These are phyloP conservation scores for Chionis minor DNA, from an alignment of 2,113 vertebrate genomes.

Conservation along the genomic window DNA sequence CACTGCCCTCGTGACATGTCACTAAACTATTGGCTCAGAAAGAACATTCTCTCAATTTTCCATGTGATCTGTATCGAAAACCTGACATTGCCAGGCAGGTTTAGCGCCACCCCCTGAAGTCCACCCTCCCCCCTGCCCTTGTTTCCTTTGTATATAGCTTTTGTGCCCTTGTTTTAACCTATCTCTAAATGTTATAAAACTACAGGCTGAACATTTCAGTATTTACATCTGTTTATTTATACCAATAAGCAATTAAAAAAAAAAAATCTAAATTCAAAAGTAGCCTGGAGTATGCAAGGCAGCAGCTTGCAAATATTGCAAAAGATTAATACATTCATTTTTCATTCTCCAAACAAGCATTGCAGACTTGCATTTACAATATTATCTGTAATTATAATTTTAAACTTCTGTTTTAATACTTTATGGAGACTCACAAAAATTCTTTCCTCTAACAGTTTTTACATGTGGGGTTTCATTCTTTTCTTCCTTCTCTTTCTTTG, in stretches of 20 bases:
- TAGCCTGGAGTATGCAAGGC: background rate
- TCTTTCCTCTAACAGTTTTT: background rate
- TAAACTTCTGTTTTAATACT: background rate
- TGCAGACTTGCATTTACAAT: background rate
- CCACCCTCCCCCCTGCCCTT: accelerated
- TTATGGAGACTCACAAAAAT: background rate
- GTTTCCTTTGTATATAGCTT: background rate
- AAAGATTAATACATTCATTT: background rate
- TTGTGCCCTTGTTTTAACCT: background rate
- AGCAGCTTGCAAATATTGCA: background rate
- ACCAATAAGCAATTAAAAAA: background rate
- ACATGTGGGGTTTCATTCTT: background rate
- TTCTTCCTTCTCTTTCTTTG: background rate
- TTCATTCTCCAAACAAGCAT: background rate
- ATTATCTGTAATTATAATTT: background rate
- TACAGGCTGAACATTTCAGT: background rate
- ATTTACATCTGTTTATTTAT: background rate
- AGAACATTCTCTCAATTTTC: background rate
- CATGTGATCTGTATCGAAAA: background rate
- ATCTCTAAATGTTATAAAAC: background rate
- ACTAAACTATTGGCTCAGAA: background rate
- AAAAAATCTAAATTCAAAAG: background rate
- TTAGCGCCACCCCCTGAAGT: background rate
- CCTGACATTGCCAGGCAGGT: background rate
- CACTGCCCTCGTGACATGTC: background rate